Percentiles rank a stretch among this genome's conserved stretches.
phyloP scores from a whole-genome alignment of 2,113 vertebrate genomes.

The Callithrix jacchus region DNA sequence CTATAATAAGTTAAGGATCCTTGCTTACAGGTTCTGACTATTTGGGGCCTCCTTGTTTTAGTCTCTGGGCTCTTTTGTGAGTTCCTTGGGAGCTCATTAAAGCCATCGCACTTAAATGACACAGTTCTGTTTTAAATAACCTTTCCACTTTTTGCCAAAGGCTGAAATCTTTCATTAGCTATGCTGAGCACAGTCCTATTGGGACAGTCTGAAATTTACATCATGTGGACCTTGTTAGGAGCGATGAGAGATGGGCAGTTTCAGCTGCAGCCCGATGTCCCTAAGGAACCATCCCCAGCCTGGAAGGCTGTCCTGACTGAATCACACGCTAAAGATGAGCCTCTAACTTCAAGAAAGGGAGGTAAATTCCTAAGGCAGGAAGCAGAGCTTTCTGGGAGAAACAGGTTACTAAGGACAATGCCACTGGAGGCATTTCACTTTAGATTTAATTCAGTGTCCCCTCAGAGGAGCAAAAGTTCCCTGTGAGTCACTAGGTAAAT shows the following conservation, averaged over 20 bases:
- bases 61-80: neutral
- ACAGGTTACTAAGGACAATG: neutral
- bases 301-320: neutral
- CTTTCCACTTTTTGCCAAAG: neutral
- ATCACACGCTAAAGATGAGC: neutral
- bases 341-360: neutral
- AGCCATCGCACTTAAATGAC: conserved; percentile 20
- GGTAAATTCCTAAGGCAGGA: neutral
- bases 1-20: neutral
- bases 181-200: neutral
- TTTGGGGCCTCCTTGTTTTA: neutral
- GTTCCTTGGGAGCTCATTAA: neutral
- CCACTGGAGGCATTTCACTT: neutral
- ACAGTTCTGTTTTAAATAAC: conserved; percentile 34
- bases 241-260: neutral
- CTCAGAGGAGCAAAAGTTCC: neutral
- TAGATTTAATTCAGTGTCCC: neutral
- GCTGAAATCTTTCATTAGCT: neutral
- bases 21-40: neutral
- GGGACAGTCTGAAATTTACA: neutral
- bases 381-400: neutral
- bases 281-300: neutral
- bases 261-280: neutral
- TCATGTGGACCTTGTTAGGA: neutral
- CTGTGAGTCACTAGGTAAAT: neutral